Percentiles rank a stretch among this genome's conserved stretches.
Evolutionary conservation across 2,888 invertebrate genomes (phyloP).

Genomic region (Uloborus plumipes): DNA sequence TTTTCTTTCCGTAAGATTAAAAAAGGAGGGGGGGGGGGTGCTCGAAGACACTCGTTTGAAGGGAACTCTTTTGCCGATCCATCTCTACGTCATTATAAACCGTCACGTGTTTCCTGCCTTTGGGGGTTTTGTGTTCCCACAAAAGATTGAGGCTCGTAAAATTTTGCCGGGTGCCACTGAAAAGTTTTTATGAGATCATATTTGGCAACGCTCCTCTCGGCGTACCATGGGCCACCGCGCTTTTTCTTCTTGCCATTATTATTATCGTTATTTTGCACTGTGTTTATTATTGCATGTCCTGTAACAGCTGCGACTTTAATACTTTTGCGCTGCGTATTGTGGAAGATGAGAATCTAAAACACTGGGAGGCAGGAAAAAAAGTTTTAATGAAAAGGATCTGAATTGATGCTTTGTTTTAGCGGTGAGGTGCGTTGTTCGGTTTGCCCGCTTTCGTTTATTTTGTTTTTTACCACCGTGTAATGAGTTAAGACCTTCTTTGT

Average conservation of each 20-base stretch:
- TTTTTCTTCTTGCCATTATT: slow-evolving; percentile 15
- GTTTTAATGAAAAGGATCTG: slow-evolving; percentile 35
- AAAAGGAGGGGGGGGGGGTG: not conserved
- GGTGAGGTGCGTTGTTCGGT: not conserved
- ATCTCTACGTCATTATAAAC: slow-evolving; percentile 21
- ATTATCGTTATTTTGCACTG: slow-evolving; percentile 2
- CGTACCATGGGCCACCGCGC: not conserved
- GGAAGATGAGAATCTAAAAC: slow-evolving; percentile 2
- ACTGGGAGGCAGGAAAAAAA: not conserved
- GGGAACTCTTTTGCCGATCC: slow-evolving; percentile 9
- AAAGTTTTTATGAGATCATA: slow-evolving; percentile 51
- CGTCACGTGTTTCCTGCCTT: slow-evolving; percentile 27
- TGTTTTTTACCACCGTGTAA: slow-evolving; percentile 17
- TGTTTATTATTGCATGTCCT: slow-evolving; percentile 40
- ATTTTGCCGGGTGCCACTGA: slow-evolving; percentile 37
- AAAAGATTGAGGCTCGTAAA: slow-evolving; percentile 44
- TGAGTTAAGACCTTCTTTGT: slow-evolving; percentile 6
- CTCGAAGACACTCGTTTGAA: slow-evolving; percentile 1
- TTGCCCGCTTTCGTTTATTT: not conserved
- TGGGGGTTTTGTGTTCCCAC: slow-evolving; percentile 3
- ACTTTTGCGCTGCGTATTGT: slow-evolving; percentile 14
- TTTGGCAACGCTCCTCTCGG: slow-evolving; percentile 21
- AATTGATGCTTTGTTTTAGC: slow-evolving; percentile 31
- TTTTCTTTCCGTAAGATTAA: not conserved
- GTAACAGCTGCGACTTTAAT: slow-evolving; percentile 50